phyloP scores from a whole-genome alignment of 2,113 vertebrate species.

The Agelaius phoeniceus region DNA sequence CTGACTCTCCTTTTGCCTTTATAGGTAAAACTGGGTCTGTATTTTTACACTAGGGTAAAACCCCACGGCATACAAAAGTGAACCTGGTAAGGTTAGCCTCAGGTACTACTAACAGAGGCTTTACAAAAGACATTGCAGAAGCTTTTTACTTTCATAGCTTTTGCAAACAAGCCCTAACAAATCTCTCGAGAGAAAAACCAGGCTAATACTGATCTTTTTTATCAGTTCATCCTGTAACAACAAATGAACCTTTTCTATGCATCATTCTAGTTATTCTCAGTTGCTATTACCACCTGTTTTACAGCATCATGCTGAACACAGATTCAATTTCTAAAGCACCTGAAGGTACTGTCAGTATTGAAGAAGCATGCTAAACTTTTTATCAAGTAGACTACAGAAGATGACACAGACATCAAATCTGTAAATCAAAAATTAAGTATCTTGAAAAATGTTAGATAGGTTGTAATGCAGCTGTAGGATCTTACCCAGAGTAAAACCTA shows the following conservation, averaged over 20 bases:
- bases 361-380: slow-evolving; percentile 12
- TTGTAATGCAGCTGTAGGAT: neutral
- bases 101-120: slow-evolving; percentile 51
- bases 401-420: neutral
- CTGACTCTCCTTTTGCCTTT: neutral
- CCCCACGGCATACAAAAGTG: neutral
- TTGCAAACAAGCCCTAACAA: slow-evolving; percentile 46
- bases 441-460: neutral
- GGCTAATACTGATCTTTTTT: slow-evolving; percentile 34
- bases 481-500: neutral
- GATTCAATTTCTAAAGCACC: slow-evolving; percentile 57
- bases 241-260: slow-evolving; percentile 35
- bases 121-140: slow-evolving; percentile 46
- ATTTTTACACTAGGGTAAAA: neutral
- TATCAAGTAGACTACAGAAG: neutral
- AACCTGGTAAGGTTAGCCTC: slow-evolving; percentile 41
- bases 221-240: slow-evolving; percentile 39
- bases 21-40: neutral
- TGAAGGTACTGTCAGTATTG: slow-evolving; percentile 36
- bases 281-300: slow-evolving; percentile 50
- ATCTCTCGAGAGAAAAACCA: slow-evolving; percentile 31
- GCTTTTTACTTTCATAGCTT: slow-evolving; percentile 39
- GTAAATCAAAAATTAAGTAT: slow-evolving; percentile 31
- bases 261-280: slow-evolving; percentile 55
- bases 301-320: slow-evolving; percentile 36